Evolutionary conservation across 2,888 invertebrate species (phyloP).

Genomic region (Subacronicta megacephala): DNA sequence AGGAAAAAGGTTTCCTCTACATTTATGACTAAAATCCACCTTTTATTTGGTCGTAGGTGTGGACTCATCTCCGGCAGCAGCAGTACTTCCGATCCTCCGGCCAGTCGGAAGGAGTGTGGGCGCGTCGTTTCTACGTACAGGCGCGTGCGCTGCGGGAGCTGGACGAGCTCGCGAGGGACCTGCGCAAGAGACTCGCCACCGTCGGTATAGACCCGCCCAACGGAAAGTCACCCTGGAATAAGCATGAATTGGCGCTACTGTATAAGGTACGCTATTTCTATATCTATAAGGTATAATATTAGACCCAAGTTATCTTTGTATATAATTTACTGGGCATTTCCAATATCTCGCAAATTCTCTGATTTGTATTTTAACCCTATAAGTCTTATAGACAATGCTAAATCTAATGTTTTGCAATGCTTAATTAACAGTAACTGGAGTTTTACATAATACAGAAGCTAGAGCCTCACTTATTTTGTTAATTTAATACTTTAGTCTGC

Average conservation of each 20-base stretch:
- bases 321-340: no score
- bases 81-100: constrained; percentile 87
- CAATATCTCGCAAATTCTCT: no score
- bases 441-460: no score
- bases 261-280: constrained; percentile 71
- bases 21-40: background rate
- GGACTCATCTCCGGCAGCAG: constrained; percentile 90
- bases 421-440: no score
- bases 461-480: no score
- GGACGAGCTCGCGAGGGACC: constrained; percentile 92
- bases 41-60: constrained; percentile 87
- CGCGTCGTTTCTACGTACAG: constrained; percentile 92
- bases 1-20: background rate
- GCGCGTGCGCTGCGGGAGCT: constrained; percentile 93
- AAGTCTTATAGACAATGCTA: no score
- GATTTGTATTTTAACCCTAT: no score
- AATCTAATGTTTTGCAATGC: no score
- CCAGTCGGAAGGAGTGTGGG: constrained; percentile 91
- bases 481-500: no score
- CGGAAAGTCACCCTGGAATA: constrained; percentile 76
- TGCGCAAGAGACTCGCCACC: constrained; percentile 90
- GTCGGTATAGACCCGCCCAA: constrained; percentile 90
- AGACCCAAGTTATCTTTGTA: no score
- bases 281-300: no score
- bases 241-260: constrained; percentile 70